Evolutionary conservation across 2,113 vertebrate genomes (phyloP), one percentile per base, ranked within the genome.

Genomic region (Triplophysa siluroides): DNA sequence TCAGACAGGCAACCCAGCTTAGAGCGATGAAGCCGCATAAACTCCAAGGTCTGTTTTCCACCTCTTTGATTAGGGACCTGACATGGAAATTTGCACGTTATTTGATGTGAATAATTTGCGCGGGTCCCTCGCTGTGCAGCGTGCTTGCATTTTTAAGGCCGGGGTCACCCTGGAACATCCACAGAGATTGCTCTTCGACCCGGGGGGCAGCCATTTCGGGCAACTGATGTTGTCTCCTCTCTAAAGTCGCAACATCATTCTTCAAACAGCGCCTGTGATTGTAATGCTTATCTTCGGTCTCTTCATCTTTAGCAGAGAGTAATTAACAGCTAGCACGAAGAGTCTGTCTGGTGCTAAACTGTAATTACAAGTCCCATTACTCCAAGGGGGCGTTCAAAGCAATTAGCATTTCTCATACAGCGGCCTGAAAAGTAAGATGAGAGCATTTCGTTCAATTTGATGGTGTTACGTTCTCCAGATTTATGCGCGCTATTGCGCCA

Each of bases 281-380:
- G 66, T 86, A 83, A 82, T 78, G 83, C 83, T 80, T 82, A 80
- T 79, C 79, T 79, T 78, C 78, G 67, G 78, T 77, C 78, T 83
- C 82, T 85, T 87, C 80, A 80, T 85, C 84, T 84, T 79, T 83
- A 86, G 80, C 84, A 61, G 73, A 81, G 87, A 78, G 81, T 60
- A 81, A 78, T 76, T 73, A 82, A 83, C 78, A 81, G 78, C 78
- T 74, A 83, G 81, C 87, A 86, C 66, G 79, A 74, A 61, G 61
- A 62, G 81, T 83, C 82, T 64, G 84, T 83, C 80, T 87, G 84
- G 78, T 82, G 83, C 21, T 70, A 85, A 77, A 84, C 86, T 79
- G 74, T 79, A 86, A 88, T 90, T 90, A 88, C 83, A 85, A 84
- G 81, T 76, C 78, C 78, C 85, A 87, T 87, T 87, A 82, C 84